These are phyloP conservation scores for Trichomalopsis sarcophagae DNA, from an alignment of 1,140 invertebrate species.

Conservation along the genomic window DNA sequence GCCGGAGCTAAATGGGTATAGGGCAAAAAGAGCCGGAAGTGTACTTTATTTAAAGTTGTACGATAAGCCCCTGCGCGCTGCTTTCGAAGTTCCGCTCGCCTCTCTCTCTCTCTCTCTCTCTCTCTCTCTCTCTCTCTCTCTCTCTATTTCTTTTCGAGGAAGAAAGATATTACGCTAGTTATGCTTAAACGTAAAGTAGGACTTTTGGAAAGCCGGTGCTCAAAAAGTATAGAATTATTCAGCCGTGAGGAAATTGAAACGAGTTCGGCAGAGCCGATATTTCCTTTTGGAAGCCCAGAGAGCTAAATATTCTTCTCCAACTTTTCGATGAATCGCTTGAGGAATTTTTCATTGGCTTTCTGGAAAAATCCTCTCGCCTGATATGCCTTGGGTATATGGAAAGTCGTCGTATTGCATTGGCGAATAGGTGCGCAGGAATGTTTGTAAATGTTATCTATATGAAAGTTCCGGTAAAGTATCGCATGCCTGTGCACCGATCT, in stretches of 20 bases:
- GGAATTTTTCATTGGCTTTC: neutral
- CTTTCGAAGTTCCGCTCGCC: neutral
- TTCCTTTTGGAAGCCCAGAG: neutral
- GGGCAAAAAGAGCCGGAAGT: neutral
- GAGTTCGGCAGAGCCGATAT: neutral
- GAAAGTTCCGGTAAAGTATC: neutral
- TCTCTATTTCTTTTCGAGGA: neutral
- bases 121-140: constrained; percentile 1
- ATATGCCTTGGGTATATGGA: neutral
- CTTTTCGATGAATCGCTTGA: neutral
- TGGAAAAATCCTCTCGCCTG: neutral
- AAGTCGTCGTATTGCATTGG: neutral
- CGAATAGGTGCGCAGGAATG: neutral
- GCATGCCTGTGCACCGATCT: neutral
- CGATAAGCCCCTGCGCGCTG: neutral
- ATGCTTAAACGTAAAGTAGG: neutral
- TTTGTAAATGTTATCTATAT: neutral
- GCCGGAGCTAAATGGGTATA: neutral
- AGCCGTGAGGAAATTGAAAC: neutral
- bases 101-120: constrained; percentile 18
- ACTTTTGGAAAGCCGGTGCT: neutral
- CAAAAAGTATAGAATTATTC: neutral
- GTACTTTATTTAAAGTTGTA: constrained; percentile 27
- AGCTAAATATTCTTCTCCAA: neutral
- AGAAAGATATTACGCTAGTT: neutral